Conservation (phyloP, 2,113 vertebrate species). For the Ceyx cyanopectus region DNA sequence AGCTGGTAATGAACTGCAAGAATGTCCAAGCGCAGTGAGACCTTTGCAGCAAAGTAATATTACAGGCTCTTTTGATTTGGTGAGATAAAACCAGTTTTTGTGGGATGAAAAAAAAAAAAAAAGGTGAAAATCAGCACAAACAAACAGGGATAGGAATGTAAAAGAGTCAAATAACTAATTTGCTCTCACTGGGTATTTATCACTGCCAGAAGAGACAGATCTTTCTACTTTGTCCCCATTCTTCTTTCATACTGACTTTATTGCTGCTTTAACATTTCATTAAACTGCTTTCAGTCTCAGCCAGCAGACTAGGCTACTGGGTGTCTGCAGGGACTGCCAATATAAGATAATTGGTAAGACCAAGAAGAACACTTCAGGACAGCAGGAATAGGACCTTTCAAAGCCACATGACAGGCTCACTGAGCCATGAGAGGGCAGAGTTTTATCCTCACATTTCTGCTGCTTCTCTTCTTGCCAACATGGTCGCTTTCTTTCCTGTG, state of each 20-base stretch:
- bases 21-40: background rate
- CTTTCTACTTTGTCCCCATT: accelerated
- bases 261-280: background rate
- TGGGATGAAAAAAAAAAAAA: background rate
- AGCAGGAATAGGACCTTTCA: background rate
- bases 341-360: background rate
- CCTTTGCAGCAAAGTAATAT: background rate
- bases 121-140: background rate
- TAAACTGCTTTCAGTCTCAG: background rate
- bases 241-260: background rate
- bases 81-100: background rate
- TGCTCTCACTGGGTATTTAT: background rate
- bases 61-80: background rate
- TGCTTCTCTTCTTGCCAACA: accelerated
- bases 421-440: background rate
- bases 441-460: background rate
- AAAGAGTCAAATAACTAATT: background rate
- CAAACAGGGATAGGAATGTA: background rate
- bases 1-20: no score
- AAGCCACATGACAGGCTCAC: accelerated
- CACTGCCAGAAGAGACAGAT: background rate
- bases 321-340: background rate
- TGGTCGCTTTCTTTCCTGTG: background rate
- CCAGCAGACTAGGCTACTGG: background rate
- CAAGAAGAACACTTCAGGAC: background rate